Percentiles rank a stretch among this genome's conserved stretches.
phyloP scores from a whole-genome alignment of 2,888 invertebrate genomes.

The Tanaodytes sp. region DNA sequence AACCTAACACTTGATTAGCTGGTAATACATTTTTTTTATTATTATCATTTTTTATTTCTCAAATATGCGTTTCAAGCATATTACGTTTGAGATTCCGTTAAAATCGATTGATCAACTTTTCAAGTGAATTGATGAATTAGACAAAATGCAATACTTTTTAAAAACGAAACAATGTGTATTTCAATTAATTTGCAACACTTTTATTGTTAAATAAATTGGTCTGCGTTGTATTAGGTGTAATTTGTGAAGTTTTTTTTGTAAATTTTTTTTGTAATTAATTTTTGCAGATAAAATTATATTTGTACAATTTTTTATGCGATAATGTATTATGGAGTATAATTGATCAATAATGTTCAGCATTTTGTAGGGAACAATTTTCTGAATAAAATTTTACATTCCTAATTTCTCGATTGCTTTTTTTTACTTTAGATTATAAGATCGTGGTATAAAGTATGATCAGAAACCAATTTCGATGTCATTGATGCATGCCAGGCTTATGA shows the following conservation, averaged over 20 bases:
- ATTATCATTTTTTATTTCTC: background rate
- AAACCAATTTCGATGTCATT: no score
- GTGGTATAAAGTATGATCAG: no score
- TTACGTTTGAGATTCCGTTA: constrained; percentile 21
- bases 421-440: constrained; percentile 3
- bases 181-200: background rate
- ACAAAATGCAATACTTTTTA: background rate
- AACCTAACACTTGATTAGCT: no score
- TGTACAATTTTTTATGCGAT: background rate
- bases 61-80: constrained; percentile 4
- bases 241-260: background rate
- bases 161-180: background rate
- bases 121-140: no score
- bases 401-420: constrained; percentile 4
- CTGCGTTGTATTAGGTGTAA: background rate
- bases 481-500: no score
- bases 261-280: background rate
- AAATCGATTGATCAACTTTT: background rate
- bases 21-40: no score
- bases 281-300: background rate
- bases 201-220: background rate
- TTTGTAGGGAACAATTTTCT: background rate
- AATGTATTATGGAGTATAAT: background rate
- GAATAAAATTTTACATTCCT: constrained; percentile 12
- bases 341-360: background rate